Evolutionary conservation across 2,113 vertebrate genomes (phyloP), one percentile per base, ranked within the genome.

Genomic region (Pholis gunnellus): DNA sequence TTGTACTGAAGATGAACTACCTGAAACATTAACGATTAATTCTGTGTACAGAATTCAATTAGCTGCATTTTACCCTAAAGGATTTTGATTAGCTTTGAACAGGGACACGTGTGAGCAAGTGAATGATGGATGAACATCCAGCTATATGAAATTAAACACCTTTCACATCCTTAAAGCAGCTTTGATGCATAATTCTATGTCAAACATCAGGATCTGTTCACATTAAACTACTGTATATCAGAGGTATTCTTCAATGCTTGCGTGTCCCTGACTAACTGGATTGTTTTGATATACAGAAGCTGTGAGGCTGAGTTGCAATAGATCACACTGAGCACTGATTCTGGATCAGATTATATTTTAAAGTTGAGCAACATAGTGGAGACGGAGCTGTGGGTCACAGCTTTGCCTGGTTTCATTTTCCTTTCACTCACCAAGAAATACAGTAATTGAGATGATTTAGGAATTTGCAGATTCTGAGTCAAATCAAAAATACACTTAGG

Each of bases 21-120:
- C 86, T 88, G 67, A 83, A 90, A 91, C 75, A 70, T 29, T 82
- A 72, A 63, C 90, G 89, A 92, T 92, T 92, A 93, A 86, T 74
- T 73, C 50, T 42, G 40, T n/a, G 5, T 83, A 52, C 82, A 60
- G 65, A 69, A 46, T 38, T 90, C 86, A 88, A 60, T 82, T 80
- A 85, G 34, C 10, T 29, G 66, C 46, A 14, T 31, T 63, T 79
- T 52, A 57, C 71, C 81, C 67, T 38, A 70, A 73, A 79, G 78
- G 48, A 63, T 81, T 78, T 81, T 79, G 82, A 85, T 83, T 88
- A 31, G 9, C 72, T 83, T 80, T 87, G 78, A 87, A 76, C 52
- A 46, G 34, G 52, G 52, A 68, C 64, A 72, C 73, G 59, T 85
- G 73, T 81, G 64, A 69, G 22, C 1, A 14, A 48, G 18, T 70